Base-by-base conservation (phyloP, 2,797 vertebrate genomes). In the Propithecus perrieri region DNA sequence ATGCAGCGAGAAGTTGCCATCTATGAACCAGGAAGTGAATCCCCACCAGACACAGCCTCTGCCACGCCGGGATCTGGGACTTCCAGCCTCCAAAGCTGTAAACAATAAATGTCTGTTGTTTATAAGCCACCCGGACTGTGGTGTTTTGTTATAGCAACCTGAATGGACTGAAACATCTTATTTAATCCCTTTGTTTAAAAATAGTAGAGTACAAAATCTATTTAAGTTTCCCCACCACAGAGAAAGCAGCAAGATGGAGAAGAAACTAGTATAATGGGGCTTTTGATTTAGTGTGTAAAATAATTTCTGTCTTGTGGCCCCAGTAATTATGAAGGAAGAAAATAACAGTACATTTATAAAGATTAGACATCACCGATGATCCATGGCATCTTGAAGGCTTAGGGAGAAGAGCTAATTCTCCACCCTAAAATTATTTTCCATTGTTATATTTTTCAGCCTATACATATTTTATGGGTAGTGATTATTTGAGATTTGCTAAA, bases 1-100 rank as follows among this genome's bases (percentile, higher is more conserved):
- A 59, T 10, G 26, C 57, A 12, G 57, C 0, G 10, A 26, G 57
- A 59, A 59, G 24, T 3, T 3, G 0, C 57, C 24, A 0, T 59
- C 24, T 26, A 4, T 59, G 57, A 59, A 59, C 10, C 57, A 26
- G 24, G 57, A 26, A 26, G 57, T 59, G 57, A 59, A 10, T 59
- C 4, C 24, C 24, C 24, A 11, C 57, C 57, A 59, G 57, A 59
- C 57, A 59, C 57, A 26, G 57, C 3, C 24, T 26, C 57, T 59
- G 24, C 24, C 57, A 59, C 4, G 24, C 57, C 10, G 1, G 24
- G 57, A 59, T 26, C 57, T 1, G 1, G 10, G 9, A 59, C 24
- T 59, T 59, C 57, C 57, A 26, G 24, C 57, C 57, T 59, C 24
- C 57, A 59, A 24, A 11, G 1, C 24, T 59, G 57, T 1, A 10